Base-by-base conservation (phyloP, 2,888 invertebrate genomes). In the Eupithecia vulgata region DNA sequence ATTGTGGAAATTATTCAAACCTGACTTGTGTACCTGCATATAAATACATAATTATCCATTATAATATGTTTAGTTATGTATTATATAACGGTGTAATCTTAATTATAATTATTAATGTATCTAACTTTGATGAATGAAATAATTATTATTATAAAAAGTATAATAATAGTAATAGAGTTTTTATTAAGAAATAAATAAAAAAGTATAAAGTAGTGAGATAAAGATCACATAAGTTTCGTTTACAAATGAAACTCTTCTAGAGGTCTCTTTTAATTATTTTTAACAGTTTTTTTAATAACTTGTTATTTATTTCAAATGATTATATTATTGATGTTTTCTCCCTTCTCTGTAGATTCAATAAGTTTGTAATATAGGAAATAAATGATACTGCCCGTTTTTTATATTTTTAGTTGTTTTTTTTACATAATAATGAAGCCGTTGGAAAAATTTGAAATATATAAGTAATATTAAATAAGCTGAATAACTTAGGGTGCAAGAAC, bases 261-360 rank as follows among this genome's bases (percentile, higher is more conserved):
- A 91, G 87, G 89, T 85, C 82, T 89, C 90, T 85, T 88, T 91
- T 91, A 90, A 90, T 92, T 91, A 92, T 90, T 93, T 88, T 93
- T 92, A 94, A 92, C 93, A 92, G 88, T 91, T 92, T 93, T 90
- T 91, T 88, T 84, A 84, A 89, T 92, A 93, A 92, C 89, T 93
- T 94, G 94, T 94, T 94, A 94, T 94, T 94, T 94, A 94, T 94
- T 94, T 94, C 91, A 94, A 93, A 94, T 93, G 94, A 94, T 93
- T 93, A 93, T 93, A 93, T 91, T 92, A 92, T 91, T 89, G 88
- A 91, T 90, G 93, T 94, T 93, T 90, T 90, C 90, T 86, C 83
- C 74, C 85, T 91, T 90, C 89, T 87, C 82, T 88, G 90, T 93
- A 93, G 92, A 87, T 87, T 85, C 88, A 84, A 87, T 93, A 93